phyloP scores from a whole-genome alignment of 2,113 vertebrate species.

The Nicator chloris region DNA sequence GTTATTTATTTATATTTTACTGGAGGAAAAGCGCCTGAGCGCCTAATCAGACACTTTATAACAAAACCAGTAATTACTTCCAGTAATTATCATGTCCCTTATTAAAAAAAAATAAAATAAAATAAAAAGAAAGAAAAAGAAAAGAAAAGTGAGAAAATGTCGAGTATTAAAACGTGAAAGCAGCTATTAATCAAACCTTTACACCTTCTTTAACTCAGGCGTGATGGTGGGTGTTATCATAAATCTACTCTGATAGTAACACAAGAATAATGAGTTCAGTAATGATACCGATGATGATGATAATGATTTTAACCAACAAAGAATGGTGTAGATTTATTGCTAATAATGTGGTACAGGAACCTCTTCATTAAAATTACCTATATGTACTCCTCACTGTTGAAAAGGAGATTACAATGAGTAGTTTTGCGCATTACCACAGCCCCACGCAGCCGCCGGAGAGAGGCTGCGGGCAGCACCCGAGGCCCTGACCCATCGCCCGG shows the following conservation, averaged over 20 bases:
- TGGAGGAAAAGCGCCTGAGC: constrained; percentile 50
- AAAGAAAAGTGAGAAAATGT: constrained; percentile 71
- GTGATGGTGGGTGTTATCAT: constrained; percentile 82
- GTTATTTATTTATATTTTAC: constrained; percentile 36
- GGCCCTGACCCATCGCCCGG: neutral
- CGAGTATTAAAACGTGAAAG: constrained; percentile 81
- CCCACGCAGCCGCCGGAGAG: neutral
- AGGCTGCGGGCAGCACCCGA: neutral
- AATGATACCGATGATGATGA: constrained; percentile 87
- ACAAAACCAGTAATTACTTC: constrained; percentile 74
- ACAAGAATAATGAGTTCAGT: constrained; percentile 90
- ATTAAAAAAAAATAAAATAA: constrained; percentile 53
- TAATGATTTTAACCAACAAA: constrained; percentile 90
- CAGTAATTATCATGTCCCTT: constrained; percentile 74
- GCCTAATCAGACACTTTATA: constrained; percentile 66
- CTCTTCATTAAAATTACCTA: constrained; percentile 83
- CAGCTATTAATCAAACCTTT: constrained; percentile 88
- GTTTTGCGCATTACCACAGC: constrained; percentile 7
- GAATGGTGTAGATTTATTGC: constrained; percentile 88
- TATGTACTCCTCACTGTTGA: constrained; percentile 72
- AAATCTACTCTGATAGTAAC: constrained; percentile 88
- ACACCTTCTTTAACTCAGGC: constrained; percentile 85
- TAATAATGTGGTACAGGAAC: constrained; percentile 87
- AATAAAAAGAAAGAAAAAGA: no score
- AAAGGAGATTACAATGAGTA: constrained; percentile 53